Conservation (phyloP, 2,113 vertebrate species). For the Camarhynchus parvulus region DNA sequence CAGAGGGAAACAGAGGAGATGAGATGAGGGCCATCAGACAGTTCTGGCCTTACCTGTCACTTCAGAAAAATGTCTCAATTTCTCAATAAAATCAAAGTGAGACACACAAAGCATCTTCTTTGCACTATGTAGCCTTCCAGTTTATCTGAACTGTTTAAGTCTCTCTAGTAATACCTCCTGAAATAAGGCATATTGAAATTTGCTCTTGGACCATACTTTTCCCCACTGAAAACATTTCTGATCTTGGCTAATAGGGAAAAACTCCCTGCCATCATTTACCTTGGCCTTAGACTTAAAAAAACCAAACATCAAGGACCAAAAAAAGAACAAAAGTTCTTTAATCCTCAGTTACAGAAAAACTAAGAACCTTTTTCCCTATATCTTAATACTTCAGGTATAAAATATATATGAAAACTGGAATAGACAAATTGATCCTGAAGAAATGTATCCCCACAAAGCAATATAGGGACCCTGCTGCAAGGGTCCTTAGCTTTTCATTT, state of each 20-base stretch:
- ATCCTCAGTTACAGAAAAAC: neutral
- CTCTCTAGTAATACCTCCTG: neutral
- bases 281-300: neutral
- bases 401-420: neutral
- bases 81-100: neutral
- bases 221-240: neutral
- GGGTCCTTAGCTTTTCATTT: neutral
- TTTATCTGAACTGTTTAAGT: neutral
- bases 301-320: neutral
- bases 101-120: neutral
- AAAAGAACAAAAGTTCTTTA: constrained; percentile 46
- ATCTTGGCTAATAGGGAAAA: neutral
- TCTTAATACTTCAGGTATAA: neutral
- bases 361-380: neutral
- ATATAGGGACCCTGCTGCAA: neutral
- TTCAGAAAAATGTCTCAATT: neutral
- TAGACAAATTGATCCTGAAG: neutral
- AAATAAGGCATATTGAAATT: constrained; percentile 38
- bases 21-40: neutral
- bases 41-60: neutral
- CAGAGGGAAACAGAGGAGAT: neutral
- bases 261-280: constrained; percentile 49
- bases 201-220: constrained; percentile 28
- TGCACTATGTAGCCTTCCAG: neutral
- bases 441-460: neutral